A percentile compares a stretch with the other conserved stretches of the same genome.
These are phyloP conservation scores for Tetragonula carbonaria DNA, from an alignment of 2,888 invertebrate species.

Conservation along the genomic window DNA sequence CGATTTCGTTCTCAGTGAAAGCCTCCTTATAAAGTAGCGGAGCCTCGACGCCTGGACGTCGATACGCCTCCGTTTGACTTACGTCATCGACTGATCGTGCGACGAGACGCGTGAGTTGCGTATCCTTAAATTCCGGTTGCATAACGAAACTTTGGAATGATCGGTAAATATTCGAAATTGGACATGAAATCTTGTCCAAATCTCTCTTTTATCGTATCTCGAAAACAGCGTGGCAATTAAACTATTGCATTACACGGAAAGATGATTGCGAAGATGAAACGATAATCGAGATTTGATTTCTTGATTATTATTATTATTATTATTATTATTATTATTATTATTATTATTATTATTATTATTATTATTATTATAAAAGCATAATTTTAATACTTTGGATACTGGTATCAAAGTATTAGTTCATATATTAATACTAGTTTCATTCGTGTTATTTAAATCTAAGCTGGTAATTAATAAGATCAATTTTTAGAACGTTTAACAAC, in stretches of 20 bases:
- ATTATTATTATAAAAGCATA: too few species aligned
- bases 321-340: too few species aligned
- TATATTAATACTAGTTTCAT: too few species aligned
- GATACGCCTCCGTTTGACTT: conserved; percentile 78
- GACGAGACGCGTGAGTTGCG: conserved; percentile 57
- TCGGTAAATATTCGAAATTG: neutral
- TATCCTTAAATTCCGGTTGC: conserved; percentile 49
- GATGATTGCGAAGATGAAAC: too few species aligned
- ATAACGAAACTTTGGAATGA: conserved; percentile 33
- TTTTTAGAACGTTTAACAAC: neutral
- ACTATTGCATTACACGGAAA: too few species aligned
- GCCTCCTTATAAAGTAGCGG: conserved; percentile 81
- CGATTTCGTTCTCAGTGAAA: conserved; percentile 48
- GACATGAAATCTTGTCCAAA: neutral
- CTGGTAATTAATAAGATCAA: neutral
- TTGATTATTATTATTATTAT: too few species aligned
- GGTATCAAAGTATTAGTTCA: too few species aligned
- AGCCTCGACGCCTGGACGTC: conserved; percentile 65
- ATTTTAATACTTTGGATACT: too few species aligned
- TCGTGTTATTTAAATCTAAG: too few species aligned
- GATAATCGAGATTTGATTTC: too few species aligned
- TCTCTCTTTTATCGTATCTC: neutral
- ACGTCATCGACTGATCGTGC: conserved; percentile 77
- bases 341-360: too few species aligned
- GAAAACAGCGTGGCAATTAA: too few species aligned